Conservation (phyloP, 2,888 invertebrate species). For the Cosmopolites sordidus region DNA sequence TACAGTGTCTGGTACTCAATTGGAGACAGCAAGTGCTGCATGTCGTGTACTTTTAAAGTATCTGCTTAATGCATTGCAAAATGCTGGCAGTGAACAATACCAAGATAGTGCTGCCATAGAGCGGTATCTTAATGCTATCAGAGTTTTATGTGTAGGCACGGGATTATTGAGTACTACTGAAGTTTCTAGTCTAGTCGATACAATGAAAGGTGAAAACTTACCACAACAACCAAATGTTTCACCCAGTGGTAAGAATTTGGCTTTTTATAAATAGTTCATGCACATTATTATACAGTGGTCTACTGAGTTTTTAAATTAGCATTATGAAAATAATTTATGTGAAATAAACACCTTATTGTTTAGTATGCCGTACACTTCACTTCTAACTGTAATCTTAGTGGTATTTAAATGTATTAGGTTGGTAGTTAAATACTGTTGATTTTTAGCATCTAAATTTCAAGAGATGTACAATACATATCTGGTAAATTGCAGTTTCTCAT, state of each 20-base stretch:
- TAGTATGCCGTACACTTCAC: no score
- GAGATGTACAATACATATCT: no score
- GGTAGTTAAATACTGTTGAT: no score
- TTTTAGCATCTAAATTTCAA: no score
- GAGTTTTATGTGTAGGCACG: slow-evolving; percentile 67
- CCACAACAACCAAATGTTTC: slow-evolving; percentile 44
- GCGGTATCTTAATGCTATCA: slow-evolving; percentile 62
- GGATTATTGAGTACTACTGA: slow-evolving; percentile 71
- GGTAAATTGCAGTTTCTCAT: no score
- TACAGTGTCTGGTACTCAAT: slow-evolving; percentile 63
- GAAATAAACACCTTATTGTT: no score
- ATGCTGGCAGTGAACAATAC: slow-evolving; percentile 39
- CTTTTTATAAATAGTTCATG: no score
- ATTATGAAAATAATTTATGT: no score
- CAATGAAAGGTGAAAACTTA: slow-evolving; percentile 66
- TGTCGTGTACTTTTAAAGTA: slow-evolving; percentile 65
- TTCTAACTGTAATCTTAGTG: no score
- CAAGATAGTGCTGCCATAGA: slow-evolving; percentile 48
- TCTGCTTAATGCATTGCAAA: slow-evolving; percentile 49
- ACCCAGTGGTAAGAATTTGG: slow-evolving; percentile 21
- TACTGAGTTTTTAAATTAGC: no score
- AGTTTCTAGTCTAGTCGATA: slow-evolving; percentile 68
- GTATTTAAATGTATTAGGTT: no score
- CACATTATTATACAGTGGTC: no score
- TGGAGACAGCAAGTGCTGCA: slow-evolving; percentile 64